Conservation (phyloP, 2,888 invertebrate genomes). For the Brenthis daphne region DNA sequence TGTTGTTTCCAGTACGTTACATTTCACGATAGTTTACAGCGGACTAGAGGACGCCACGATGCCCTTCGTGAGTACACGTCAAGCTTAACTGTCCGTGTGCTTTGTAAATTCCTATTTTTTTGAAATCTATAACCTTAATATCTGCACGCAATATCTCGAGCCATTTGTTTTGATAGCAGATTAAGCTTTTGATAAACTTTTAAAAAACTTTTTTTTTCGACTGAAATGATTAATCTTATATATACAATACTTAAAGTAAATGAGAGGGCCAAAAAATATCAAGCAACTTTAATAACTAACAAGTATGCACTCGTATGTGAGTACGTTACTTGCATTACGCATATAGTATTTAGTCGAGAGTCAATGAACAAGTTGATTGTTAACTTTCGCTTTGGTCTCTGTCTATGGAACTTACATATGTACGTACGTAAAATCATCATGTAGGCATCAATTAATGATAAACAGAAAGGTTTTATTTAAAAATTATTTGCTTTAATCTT, state of each 20-base stretch:
- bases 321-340: no score
- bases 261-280: no score
- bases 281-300: no score
- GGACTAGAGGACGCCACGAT: slow-evolving; percentile 57
- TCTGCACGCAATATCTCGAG: neutral
- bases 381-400: neutral
- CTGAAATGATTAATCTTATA: no score
- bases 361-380: neutral
- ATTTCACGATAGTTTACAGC: slow-evolving; percentile 75
- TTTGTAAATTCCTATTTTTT: slow-evolving; percentile 32
- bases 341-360: no score
- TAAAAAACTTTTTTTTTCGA: neutral
- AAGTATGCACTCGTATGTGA: no score
- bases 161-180: neutral
- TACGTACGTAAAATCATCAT: neutral
- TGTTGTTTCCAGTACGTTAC: slow-evolving; percentile 78
- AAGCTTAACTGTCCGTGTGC: slow-evolving; percentile 60
- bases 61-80: slow-evolving; percentile 76
- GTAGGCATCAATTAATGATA: neutral
- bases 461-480: no score
- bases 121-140: neutral
- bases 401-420: neutral
- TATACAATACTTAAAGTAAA: no score
- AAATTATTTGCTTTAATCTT: no score
- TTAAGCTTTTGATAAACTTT: neutral